These are phyloP conservation scores for Scrobipalpa atriplicella DNA, from an alignment of 2,888 invertebrate genomes.

Conservation along the genomic window DNA sequence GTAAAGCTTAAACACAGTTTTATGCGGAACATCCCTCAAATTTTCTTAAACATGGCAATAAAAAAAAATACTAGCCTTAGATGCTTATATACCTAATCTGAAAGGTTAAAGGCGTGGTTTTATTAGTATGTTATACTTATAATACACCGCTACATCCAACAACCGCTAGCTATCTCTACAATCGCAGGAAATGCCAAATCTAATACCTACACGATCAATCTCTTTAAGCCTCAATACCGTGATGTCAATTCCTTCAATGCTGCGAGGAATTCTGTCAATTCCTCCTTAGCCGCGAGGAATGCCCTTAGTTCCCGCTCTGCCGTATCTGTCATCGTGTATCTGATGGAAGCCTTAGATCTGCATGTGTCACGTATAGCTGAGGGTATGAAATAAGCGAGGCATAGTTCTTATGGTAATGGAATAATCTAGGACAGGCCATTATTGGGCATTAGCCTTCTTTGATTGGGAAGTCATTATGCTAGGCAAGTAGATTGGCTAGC, in stretches of 20 bases:
- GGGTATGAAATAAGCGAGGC: not conserved
- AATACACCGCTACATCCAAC: not conserved
- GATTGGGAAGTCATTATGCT: no score
- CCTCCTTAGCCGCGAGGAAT: not conserved
- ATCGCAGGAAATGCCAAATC: constrained; percentile 2
- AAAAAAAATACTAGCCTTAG: no score
- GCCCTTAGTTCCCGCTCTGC: not conserved
- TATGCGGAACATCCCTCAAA: no score
- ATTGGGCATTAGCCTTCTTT: no score
- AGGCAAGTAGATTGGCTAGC: no score
- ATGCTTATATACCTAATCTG: no score
- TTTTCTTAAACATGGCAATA: no score
- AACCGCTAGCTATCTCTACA: not conserved
- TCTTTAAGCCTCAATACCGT: not conserved
- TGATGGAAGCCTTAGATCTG: constrained; percentile 34
- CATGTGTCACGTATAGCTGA: constrained; percentile 67
- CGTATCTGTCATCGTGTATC: not conserved
- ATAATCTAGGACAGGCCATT: no score
- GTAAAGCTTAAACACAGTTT: no score
- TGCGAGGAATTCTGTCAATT: not conserved
- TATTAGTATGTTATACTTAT: no score
- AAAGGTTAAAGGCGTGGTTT: no score
- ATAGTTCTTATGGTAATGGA: not conserved
- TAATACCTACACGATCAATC: constrained; percentile 13
- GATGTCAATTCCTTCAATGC: not conserved